A percentile compares a stretch with the other conserved stretches of the same genome.
phyloP scores from a whole-genome alignment of 2,888 invertebrate species.

The Hylaea fasciaria region DNA sequence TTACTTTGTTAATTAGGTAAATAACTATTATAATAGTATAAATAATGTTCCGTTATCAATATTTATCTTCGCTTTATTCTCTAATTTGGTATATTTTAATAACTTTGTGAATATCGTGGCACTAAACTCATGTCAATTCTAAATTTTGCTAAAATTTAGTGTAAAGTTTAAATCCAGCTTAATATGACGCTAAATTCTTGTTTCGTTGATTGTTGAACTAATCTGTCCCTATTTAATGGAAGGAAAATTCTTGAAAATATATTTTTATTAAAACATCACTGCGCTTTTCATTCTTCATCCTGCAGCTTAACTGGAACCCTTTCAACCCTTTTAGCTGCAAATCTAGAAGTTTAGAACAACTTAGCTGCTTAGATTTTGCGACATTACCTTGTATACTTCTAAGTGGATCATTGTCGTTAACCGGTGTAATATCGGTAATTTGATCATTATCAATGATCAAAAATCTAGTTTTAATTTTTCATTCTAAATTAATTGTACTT shows the following conservation, averaged over 20 bases:
- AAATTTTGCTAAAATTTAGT: slow-evolving; percentile 45
- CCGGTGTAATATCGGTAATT: too few relatives aligned
- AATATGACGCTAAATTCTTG: slow-evolving; percentile 60
- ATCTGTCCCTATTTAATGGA: slow-evolving; percentile 80
- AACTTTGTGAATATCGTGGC: slow-evolving; percentile 50
- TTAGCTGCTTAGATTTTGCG: slow-evolving; percentile 1
- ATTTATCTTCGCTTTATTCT: slow-evolving; percentile 52
- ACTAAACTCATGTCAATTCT: slow-evolving; percentile 69
- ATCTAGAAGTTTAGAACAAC: slow-evolving; percentile 6
- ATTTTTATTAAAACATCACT: slow-evolving; percentile 77
- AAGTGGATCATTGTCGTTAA: too few relatives aligned
- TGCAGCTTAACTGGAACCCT: slow-evolving; percentile 64
- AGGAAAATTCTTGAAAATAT: slow-evolving; percentile 77
- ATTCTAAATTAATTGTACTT: not conserved
- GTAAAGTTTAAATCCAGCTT: slow-evolving; percentile 78
- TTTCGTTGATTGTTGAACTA: slow-evolving; percentile 67
- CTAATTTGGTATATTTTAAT: slow-evolving; percentile 58
- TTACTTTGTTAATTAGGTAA: slow-evolving; percentile 44
- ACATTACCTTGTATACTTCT: not conserved
- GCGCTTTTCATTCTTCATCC: slow-evolving; percentile 80
- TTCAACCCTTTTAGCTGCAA: slow-evolving; percentile 42
- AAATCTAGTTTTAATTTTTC: not conserved
- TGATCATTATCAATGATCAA: too few relatives aligned
- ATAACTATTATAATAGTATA: slow-evolving; percentile 29
- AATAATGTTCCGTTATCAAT: slow-evolving; percentile 31